These are phyloP conservation scores for Haliclystus octoradiatus DNA, from an alignment of 30 jellyfish, hydroid and myxozoan species.

Conservation along the genomic window DNA sequence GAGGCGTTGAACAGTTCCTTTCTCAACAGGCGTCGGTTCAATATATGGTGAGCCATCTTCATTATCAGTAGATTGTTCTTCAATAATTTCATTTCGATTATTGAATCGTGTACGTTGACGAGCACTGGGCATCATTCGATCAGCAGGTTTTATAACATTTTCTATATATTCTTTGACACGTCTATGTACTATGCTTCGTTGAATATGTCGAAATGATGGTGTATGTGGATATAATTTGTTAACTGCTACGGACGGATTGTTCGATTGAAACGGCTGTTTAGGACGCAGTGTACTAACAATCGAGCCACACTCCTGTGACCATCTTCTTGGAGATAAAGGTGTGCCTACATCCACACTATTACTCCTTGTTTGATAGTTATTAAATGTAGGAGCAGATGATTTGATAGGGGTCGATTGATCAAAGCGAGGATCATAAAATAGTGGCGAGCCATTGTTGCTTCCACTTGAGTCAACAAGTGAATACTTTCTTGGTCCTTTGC, in stretches of 20 bases:
- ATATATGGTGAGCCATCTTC: too few relatives aligned
- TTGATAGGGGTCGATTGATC: background rate
- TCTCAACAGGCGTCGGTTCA: background rate
- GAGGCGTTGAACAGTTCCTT: background rate
- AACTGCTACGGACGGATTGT: background rate
- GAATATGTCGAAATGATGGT: background rate
- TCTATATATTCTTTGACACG: constrained; percentile 3
- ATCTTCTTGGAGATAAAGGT: too few relatives aligned
- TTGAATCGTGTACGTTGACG: background rate
- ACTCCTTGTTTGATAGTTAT: too few relatives aligned
- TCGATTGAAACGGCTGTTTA: background rate
- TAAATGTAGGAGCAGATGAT: background rate
- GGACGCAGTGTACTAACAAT: background rate
- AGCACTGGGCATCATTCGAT: constrained; percentile 17
- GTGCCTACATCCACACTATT: too few relatives aligned
- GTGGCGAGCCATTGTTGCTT: background rate
- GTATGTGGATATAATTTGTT: background rate
- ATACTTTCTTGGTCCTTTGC: background rate
- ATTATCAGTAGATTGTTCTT: background rate
- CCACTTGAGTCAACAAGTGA: background rate
- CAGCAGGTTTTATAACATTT: background rate
- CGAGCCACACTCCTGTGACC: constrained; percentile 1
- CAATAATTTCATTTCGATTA: background rate
- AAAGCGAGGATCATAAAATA: background rate
- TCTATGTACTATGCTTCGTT: background rate